These are phyloP conservation scores for Cosmopolites sordidus DNA, from an alignment of 2,888 invertebrate species.

Conservation along the genomic window DNA sequence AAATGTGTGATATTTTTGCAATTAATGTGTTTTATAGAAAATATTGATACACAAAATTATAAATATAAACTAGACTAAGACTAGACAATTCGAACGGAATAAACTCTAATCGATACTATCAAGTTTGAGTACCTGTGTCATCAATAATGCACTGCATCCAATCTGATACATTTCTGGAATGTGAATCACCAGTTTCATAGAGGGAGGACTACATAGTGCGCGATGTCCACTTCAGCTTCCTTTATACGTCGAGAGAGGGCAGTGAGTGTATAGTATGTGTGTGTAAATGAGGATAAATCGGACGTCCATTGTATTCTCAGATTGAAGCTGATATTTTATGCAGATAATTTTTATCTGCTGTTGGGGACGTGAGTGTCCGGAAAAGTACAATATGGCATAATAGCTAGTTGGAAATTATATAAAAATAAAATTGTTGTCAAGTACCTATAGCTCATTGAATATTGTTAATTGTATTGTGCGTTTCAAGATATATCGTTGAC, in stretches of 20 bases:
- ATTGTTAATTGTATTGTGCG: too few relatives aligned
- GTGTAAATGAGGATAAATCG: neutral
- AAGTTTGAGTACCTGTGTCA: slow-evolving; percentile 47
- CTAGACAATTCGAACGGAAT: slow-evolving; percentile 28
- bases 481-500: too few relatives aligned
- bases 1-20: too few relatives aligned
- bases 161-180: slow-evolving; percentile 45
- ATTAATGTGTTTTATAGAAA: too few relatives aligned
- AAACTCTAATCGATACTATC: slow-evolving; percentile 33
- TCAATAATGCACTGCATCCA: slow-evolving; percentile 47
- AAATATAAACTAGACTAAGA: too few relatives aligned
- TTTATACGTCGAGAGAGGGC: slow-evolving; percentile 26
- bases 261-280: slow-evolving; percentile 14
- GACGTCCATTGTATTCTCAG: neutral
- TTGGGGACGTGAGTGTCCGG: too few relatives aligned
- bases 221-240: slow-evolving; percentile 27
- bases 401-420: too few relatives aligned
- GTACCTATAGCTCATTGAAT: too few relatives aligned
- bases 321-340: neutral
- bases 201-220: slow-evolving; percentile 9
- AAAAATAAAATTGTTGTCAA: too few relatives aligned
- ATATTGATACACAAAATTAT: too few relatives aligned
- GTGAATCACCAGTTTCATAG: slow-evolving; percentile 35
- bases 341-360: neutral
- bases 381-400: too few relatives aligned